Evolutionary conservation across 2,888 invertebrate genomes (phyloP).

Genomic region (Zaprionus bogoriensis): DNA sequence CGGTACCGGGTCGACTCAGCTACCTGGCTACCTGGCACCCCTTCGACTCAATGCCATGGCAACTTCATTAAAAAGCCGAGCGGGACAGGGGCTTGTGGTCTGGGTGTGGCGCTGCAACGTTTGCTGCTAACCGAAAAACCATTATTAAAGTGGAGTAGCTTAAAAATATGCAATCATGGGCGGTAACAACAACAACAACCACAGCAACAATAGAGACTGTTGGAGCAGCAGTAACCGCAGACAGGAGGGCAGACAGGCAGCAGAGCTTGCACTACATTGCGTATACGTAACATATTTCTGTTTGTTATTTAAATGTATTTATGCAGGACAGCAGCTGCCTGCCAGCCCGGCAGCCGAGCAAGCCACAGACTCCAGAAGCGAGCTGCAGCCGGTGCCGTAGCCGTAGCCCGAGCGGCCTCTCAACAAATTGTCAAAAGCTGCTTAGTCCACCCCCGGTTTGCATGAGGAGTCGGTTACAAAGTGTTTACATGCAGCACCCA

Average conservation of each 20-base stretch:
- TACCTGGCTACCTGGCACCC: not conserved
- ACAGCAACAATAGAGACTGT: not conserved
- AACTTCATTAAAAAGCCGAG: conserved; percentile 63
- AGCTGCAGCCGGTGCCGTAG: conserved; percentile 3
- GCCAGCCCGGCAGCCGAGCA: conserved; percentile 2
- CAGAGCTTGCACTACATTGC: conserved; percentile 37
- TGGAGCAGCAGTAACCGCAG: not conserved
- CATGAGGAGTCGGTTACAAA: conserved; percentile 34
- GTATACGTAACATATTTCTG: conserved; percentile 72
- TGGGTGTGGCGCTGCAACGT: conserved; percentile 41
- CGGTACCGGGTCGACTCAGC: conserved; percentile 7
- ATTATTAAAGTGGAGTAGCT: conserved; percentile 70
- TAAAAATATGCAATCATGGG: conserved; percentile 70
- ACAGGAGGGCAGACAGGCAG: not conserved
- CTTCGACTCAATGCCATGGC: conserved; percentile 32
- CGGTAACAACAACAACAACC: conserved; percentile 40
- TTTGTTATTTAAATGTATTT: conserved; percentile 72
- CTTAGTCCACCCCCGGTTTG: conserved; percentile 39
- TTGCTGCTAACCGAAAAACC: conserved; percentile 64
- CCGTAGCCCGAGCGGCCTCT: conserved; percentile 40
- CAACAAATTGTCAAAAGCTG: conserved; percentile 74
- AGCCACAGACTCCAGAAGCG: conserved; percentile 12
- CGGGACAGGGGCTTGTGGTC: not conserved
- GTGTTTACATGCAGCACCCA: conserved; percentile 33
- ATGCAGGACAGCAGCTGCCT: conserved; percentile 51